A percentile compares a stretch with the other conserved stretches of the same genome.
Evolutionary conservation across 2,888 invertebrate species (phyloP).

Genomic region (Athetis lepigone): DNA sequence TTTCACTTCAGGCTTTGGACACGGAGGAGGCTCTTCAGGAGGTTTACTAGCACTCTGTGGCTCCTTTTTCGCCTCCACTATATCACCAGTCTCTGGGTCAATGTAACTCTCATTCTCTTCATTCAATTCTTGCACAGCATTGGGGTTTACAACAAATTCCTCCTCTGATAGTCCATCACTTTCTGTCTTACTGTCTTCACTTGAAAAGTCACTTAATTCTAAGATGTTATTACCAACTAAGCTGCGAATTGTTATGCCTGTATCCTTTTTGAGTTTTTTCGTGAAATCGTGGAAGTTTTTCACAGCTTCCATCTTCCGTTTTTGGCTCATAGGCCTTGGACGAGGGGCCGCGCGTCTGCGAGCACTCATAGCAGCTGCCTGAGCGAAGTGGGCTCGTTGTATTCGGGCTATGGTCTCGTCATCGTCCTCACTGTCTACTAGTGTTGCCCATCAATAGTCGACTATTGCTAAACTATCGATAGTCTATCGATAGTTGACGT

Average conservation of each 20-base stretch:
- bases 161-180: constrained; percentile 89
- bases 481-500: too few species aligned
- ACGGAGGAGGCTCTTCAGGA: constrained; percentile 51
- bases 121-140: constrained; percentile 84
- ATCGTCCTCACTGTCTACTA: constrained; percentile 87
- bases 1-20: constrained; percentile 49
- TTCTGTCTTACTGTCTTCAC: constrained; percentile 84
- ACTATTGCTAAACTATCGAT: too few species aligned
- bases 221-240: constrained; percentile 87
- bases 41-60: constrained; percentile 47
- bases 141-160: constrained; percentile 87
- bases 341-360: constrained; percentile 81
- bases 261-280: constrained; percentile 89
- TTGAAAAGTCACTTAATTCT: constrained; percentile 87
- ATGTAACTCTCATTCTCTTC: constrained; percentile 88
- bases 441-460: too few species aligned
- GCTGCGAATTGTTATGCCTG: constrained; percentile 87
- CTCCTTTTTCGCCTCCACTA: constrained; percentile 76
- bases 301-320: constrained; percentile 88
- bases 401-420: constrained; percentile 88
- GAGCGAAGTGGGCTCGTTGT: constrained; percentile 87
- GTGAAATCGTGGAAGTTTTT: constrained; percentile 88
- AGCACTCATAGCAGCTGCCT: constrained; percentile 84
- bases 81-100: constrained; percentile 88
- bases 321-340: constrained; percentile 85